Evolutionary conservation across 2,113 vertebrate species (phyloP).

Genomic region (Castor canadensis): DNA sequence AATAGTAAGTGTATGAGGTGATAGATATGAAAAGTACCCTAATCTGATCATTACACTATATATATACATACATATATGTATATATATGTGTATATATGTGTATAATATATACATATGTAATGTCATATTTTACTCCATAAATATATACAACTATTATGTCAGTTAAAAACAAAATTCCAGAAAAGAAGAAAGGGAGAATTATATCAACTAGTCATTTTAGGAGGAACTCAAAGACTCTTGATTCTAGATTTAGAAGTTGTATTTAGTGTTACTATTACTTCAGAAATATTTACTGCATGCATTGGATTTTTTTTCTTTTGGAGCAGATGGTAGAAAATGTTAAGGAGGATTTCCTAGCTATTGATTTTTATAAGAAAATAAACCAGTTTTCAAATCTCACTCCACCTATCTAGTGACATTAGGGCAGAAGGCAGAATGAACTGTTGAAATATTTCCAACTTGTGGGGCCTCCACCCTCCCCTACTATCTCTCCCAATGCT

Average conservation of each 20-base stretch:
- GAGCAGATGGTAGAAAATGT: neutral
- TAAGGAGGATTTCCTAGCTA: neutral
- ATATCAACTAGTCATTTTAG: neutral
- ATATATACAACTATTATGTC: neutral
- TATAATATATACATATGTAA: neutral
- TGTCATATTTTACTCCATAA: neutral
- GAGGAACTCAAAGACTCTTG: conserved; percentile 1
- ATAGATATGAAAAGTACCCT: neutral
- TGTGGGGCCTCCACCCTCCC: neutral
- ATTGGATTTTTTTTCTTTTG: neutral
- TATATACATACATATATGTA: no score
- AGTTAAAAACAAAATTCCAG: neutral
- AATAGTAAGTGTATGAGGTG: neutral
- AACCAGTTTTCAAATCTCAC: conserved; percentile 15
- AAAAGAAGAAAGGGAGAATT: neutral
- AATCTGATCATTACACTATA: neutral
- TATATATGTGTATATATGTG: no score
- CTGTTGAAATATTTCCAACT: neutral
- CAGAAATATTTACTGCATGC: neutral
- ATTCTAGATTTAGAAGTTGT: conserved; percentile 13
- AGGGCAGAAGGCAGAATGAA: neutral
- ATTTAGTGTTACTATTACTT: neutral
- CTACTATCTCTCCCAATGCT: neutral
- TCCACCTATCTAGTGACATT: neutral
- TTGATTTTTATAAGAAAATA: neutral